A percentile compares a stretch with the other conserved stretches of the same genome.
Conservation (phyloP, 2,797 vertebrate species). For the Picus viridis region DNA sequence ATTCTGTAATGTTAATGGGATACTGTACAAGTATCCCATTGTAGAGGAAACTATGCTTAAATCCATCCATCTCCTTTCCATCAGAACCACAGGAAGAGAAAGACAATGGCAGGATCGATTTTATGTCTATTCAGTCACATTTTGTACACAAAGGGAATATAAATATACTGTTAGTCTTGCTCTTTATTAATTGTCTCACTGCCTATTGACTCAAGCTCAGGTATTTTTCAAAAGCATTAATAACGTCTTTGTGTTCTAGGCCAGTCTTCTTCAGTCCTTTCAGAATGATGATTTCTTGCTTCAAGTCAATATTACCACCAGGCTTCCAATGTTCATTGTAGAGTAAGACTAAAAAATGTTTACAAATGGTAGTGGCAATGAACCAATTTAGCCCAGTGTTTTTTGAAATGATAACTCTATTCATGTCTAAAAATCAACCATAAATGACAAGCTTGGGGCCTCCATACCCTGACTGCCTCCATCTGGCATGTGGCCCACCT, state of each 20-base stretch:
- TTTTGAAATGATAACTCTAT: neutral
- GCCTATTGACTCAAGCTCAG: constrained; percentile 39
- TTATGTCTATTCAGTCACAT: constrained; percentile 34
- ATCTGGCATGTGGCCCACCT: neutral
- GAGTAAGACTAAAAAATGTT: constrained; percentile 15
- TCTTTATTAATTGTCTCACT: constrained; percentile 57
- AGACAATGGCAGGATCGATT: constrained; percentile 62
- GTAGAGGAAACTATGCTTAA: constrained; percentile 60
- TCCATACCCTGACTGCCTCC: neutral
- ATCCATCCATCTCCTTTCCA: constrained; percentile 54
- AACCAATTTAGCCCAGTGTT: neutral
- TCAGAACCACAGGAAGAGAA: constrained; percentile 13
- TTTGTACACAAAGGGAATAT: constrained; percentile 52
- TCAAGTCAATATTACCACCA: constrained; percentile 16
- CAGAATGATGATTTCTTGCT: constrained; percentile 31
- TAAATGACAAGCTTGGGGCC: neutral
- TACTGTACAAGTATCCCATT: constrained; percentile 32
- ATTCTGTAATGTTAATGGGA: constrained; percentile 58
- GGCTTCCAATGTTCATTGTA: neutral
- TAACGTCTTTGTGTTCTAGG: constrained; percentile 59
- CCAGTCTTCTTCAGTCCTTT: constrained; percentile 37
- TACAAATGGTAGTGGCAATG: neutral
- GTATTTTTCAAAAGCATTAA: constrained; percentile 59
- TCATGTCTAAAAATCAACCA: neutral
- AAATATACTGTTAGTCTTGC: constrained; percentile 55